A percentile compares a stretch with the other conserved stretches of the same genome.
These are phyloP conservation scores for Enteromius argenteus DNA, from an alignment of 2,797 vertebrate genomes.

Conservation along the genomic window DNA sequence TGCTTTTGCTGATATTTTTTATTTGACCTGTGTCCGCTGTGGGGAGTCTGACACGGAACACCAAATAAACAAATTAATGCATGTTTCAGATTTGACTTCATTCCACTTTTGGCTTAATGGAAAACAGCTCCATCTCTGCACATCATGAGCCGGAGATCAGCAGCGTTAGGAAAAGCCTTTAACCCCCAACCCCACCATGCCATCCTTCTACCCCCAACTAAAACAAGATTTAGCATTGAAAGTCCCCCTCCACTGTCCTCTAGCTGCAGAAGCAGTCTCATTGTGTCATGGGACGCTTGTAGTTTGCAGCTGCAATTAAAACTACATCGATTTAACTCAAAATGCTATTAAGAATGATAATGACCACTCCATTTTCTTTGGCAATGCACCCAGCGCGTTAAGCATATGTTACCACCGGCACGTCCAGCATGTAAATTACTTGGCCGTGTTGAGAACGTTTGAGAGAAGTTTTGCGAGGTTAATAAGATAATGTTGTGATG, in stretches of 20 bases:
- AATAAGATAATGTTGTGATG: slow-evolving; percentile 62
- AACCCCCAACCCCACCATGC: slow-evolving; percentile 22
- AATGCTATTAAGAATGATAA: slow-evolving; percentile 54
- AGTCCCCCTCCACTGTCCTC: slow-evolving; percentile 17
- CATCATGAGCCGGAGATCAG: slow-evolving; percentile 45
- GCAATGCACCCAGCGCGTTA: slow-evolving; percentile 32
- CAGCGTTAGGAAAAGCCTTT: slow-evolving; percentile 44
- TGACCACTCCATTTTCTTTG: slow-evolving; percentile 52
- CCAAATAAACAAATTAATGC: slow-evolving; percentile 48
- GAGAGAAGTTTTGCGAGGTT: slow-evolving; percentile 50
- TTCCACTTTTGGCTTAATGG: slow-evolving; percentile 46
- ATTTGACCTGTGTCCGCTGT: slow-evolving; percentile 1
- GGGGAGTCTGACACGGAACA: neutral
- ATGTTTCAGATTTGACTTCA: slow-evolving; percentile 38
- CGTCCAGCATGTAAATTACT: slow-evolving; percentile 55
- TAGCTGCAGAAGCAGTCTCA: slow-evolving; percentile 11
- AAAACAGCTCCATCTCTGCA: slow-evolving; percentile 33
- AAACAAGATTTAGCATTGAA: slow-evolving; percentile 28
- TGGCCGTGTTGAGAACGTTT: slow-evolving; percentile 33
- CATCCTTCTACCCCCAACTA: neutral
- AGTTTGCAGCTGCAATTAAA: slow-evolving; percentile 44
- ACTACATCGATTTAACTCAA: slow-evolving; percentile 53
- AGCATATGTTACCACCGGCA: slow-evolving; percentile 30
- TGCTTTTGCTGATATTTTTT: slow-evolving; percentile 1
- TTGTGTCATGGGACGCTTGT: slow-evolving; percentile 28